phyloP scores from a whole-genome alignment of 1,140 invertebrate species.

The Pomacea maculata region DNA sequence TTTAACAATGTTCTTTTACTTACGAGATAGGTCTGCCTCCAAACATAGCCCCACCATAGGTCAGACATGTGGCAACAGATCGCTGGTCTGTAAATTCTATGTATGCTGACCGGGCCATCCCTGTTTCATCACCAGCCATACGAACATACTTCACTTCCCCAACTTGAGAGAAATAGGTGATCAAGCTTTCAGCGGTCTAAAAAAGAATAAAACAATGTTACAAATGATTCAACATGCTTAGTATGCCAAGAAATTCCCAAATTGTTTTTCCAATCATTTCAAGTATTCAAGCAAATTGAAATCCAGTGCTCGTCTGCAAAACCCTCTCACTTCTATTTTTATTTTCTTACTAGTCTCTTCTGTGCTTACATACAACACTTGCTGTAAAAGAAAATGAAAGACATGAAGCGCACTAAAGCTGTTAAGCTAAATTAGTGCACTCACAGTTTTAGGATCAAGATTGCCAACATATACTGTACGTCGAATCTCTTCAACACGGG shows the following conservation, averaged over 20 bases:
- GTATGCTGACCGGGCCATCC: slow-evolving; percentile 79
- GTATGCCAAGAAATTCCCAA: no score
- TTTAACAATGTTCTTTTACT: slow-evolving; percentile 26
- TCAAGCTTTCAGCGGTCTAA: slow-evolving; percentile 62
- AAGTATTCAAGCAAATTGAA: no score
- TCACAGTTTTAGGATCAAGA: slow-evolving; percentile 72
- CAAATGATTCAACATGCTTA: no score
- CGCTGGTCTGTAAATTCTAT: slow-evolving; percentile 95
- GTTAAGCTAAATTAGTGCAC: slow-evolving; percentile 56
- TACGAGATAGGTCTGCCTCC: slow-evolving; percentile 72
- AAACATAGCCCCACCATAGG: slow-evolving; percentile 81
- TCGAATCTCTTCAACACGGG: slow-evolving; percentile 95
- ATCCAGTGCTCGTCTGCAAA: no score
- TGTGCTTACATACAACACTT: no score
- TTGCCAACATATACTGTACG: slow-evolving; percentile 86
- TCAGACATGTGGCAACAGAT: slow-evolving; percentile 84
- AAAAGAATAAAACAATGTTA: slow-evolving; percentile 6
- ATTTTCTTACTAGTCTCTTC: no score
- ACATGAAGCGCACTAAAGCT: background rate
- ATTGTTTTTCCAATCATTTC: background rate
- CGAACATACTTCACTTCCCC: slow-evolving; percentile 96
- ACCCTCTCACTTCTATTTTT: no score
- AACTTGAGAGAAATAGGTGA: slow-evolving; percentile 85
- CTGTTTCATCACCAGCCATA: slow-evolving; percentile 85
- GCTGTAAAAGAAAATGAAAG: no score